Evolutionary conservation across 2,888 invertebrate species (phyloP), one percentile per base, ranked within the genome.

Genomic region (Drosophila mulleri): DNA sequence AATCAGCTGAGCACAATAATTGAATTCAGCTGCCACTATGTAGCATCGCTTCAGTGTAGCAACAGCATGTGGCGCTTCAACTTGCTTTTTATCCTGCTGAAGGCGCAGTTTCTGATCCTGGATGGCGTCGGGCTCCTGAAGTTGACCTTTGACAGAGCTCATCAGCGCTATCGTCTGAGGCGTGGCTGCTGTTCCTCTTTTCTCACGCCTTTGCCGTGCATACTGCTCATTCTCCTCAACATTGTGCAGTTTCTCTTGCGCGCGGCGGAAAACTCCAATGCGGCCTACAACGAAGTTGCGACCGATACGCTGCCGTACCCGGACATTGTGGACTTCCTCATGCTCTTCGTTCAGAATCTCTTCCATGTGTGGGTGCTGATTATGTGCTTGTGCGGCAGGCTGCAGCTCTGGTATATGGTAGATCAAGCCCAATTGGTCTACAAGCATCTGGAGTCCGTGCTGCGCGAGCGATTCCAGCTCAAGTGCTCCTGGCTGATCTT

Each of bases 51-150:
- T 78, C 54, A 83, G 87, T 86, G 69, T 5, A 20, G 8, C 32
- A n/a, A 47, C 56, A 67, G 54, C 45, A 83, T 83, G 87, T 39
- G 48, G 26, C 53, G 65, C 41, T 32, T 78, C 48, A 41, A 56
- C 29, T 67, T 78, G 56, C 52, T 86, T 2, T 56, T 42, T 32
- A n/a, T 37, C 3, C 54, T 69, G 29, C 39, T 77, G 0, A 52
- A 68, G 26, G 16, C 65, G 1, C 26, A 81, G 20, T 59, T 69
- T 0, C 8, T 58, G 20, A 6, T 70, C 0, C 60, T 82, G 26
- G 29, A 66, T 8, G 26, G 9, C 2, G 16, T 70, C 7, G 83
- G 82, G 0, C 56, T 83, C 14, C 14, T 82, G 18, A 62, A 67
- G 12, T 6, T 83, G 0, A 16, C 20, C 5, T 85, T 26, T 16